Conservation (phyloP, 1,140 invertebrate genomes). For the Eciton burchellii region DNA sequence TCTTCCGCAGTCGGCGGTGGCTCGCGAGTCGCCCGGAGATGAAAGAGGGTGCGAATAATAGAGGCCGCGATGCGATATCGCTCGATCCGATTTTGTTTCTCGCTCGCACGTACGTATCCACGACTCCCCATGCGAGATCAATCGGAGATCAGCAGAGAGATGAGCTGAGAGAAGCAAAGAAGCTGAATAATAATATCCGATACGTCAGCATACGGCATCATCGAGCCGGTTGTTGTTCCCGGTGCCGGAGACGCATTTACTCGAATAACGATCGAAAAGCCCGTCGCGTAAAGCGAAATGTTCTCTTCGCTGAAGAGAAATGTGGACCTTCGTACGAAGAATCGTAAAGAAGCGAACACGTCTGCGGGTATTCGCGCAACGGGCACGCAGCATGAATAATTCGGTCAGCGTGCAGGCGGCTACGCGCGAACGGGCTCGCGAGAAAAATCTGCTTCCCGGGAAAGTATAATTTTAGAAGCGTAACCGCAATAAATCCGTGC, state of each 20-base stretch:
- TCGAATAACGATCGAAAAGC: no score
- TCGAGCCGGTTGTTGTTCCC: no score
- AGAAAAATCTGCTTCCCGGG: slow-evolving; percentile 1
- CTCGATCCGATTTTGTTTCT: neutral
- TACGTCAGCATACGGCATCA: neutral
- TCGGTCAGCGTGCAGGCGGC: neutral
- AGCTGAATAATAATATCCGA: neutral
- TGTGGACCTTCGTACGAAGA: no score
- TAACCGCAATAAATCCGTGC: slow-evolving; percentile 60
- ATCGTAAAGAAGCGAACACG: no score
- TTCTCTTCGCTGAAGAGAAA: no score
- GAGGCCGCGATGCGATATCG: neutral
- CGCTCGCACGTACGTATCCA: neutral
- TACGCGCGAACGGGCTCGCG: neutral
- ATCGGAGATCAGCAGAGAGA: neutral
- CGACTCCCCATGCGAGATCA: neutral
- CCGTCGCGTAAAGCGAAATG: no score
- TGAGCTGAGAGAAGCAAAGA: no score
- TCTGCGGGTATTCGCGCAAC: no score
- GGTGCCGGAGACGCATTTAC: no score
- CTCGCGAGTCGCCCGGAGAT: no score
- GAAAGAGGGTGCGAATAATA: neutral
- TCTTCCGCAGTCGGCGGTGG: neutral
- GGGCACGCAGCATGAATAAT: neutral
- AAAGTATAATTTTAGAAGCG: slow-evolving; percentile 38